Base-by-base conservation (phyloP, 2,797 vertebrate genomes). In the Triplophysa yarkandensis region DNA sequence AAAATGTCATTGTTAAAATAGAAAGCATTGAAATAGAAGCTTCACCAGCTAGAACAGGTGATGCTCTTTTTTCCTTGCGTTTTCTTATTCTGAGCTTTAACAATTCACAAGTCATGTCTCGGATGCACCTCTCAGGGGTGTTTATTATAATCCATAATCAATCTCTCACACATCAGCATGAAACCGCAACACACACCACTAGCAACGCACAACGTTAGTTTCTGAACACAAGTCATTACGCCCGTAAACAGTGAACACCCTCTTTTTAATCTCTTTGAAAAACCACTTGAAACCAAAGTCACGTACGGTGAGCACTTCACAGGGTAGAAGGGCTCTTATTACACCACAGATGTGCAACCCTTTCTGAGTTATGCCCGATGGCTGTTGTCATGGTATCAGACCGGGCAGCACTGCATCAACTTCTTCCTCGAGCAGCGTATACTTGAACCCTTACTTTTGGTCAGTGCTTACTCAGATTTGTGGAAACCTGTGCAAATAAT, bases 291-390 rank as follows among this genome's bases (percentile, higher is more conserved):
- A 72, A 72, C 25, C 64, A 60, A 52, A 71, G 63, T 72, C 76
- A 61, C 54, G 69, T 77, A 48, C 57, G 60, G 72, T 52, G 72
- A 81, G 76, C 60, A 76, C 76, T 75, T 82, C 75, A 46, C 74
- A 62, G 83, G 80, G 77, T 75, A 32, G 68, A 61, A 80, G 81
- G 71, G 60, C 80, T 78, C 77, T 85, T 80, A 85, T 86, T 87
- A 83, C 76, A 65, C 23, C 36, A 32, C 50, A 48, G 46, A 77
- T 80, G 48, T 46, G 39, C 61, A 1, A 16, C 44, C 25, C 61
- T 48, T 60, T 32, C 21, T 30, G 39, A 39, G 71, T 67, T 16
- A n/a, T 21, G 58, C 30, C 41, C 3, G 10, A 32, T 75, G 74
- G 61, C 80, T 71, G 80, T 80, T 80, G 78, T 69, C 80, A 55